Evolutionary conservation across 1,140 invertebrate species (phyloP).

Genomic region (Papilio xuthus): DNA sequence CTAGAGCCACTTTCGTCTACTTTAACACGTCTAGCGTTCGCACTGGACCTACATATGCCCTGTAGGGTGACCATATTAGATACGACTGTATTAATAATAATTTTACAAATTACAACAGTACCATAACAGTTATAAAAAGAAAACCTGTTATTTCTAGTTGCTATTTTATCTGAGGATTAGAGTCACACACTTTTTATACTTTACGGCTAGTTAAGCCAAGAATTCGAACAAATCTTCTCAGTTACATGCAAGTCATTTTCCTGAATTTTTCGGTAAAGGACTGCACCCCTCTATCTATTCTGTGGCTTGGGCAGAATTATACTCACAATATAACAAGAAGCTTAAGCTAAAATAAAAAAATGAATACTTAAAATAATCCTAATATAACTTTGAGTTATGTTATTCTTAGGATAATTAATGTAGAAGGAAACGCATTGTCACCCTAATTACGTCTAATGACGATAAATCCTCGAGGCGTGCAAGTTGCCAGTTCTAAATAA

Average conservation of each 20-base stretch:
- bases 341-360: neutral
- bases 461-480: constrained; percentile 22
- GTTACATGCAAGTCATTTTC: too few species aligned
- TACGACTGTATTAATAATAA: neutral
- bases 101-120: neutral
- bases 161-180: too few species aligned
- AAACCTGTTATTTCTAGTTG: too few species aligned
- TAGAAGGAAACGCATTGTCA: neutral
- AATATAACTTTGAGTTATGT: neutral
- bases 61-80: constrained; percentile 7
- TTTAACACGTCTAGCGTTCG: constrained; percentile 14
- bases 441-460: constrained; percentile 22
- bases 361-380: neutral
- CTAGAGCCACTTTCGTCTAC: constrained; percentile 12
- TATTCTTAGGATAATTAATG: neutral
- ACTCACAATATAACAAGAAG: too few species aligned
- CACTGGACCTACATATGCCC: constrained; percentile 18
- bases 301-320: too few species aligned
- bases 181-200: too few species aligned
- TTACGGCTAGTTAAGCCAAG: too few species aligned
- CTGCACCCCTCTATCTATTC: too few species aligned
- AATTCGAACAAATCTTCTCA: too few species aligned
- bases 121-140: too few species aligned
- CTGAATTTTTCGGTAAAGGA: too few species aligned
- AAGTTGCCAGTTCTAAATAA: constrained; percentile 23